Evolutionary conservation across 2,888 invertebrate genomes (phyloP), one percentile per base, ranked within the genome.

Genomic region (Zaprionus obscuricornis): DNA sequence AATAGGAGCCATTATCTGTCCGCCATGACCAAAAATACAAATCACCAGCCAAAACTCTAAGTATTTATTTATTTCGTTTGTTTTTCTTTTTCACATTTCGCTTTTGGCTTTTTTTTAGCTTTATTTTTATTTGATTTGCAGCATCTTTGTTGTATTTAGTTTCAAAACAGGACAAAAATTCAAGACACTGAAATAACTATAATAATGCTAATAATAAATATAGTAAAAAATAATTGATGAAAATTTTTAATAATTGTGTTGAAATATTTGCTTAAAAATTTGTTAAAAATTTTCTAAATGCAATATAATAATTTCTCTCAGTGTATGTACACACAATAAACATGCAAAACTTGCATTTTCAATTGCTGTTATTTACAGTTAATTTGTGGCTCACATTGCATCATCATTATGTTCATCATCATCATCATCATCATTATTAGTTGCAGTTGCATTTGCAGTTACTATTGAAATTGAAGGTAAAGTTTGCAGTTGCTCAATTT

Each of bases 401-500:
- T 70, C 60, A 66, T 71, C 60, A 49, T 37, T 58, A 55, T 39
- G 64, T 55, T 46, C 63, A 56, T 65, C 63, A 56, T 47, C 13
- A 10, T 13, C 26, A 26, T 13, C 24, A 39, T 24, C 8, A 36
- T 24, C 46, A 34, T 27, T 20, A 29, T 36, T 36, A 29, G 11
- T 31, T 31, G 47, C 29, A 58, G 37, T 47, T 47, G 31, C 22
- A 58, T 52, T 20, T 24, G 20, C n/a, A n/a, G n/a, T n/a, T n/a
- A n/a, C n/a, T n/a, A n/a, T n/a, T n/a, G n/a, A n/a, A n/a, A n/a
- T n/a, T n/a, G n/a, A n/a, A n/a, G n/a, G n/a, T n/a, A n/a, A n/a
- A 18, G 20, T 10, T n/a, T n/a, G 57, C 55, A 62, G 67, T 83
- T 82, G 62, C 78, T 68, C 68, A 81, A 78, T 84, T 82, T 78